Evolutionary conservation across 2,113 vertebrate genomes (phyloP), one percentile per base, ranked within the genome.

Genomic region (Mus musculus): DNA sequence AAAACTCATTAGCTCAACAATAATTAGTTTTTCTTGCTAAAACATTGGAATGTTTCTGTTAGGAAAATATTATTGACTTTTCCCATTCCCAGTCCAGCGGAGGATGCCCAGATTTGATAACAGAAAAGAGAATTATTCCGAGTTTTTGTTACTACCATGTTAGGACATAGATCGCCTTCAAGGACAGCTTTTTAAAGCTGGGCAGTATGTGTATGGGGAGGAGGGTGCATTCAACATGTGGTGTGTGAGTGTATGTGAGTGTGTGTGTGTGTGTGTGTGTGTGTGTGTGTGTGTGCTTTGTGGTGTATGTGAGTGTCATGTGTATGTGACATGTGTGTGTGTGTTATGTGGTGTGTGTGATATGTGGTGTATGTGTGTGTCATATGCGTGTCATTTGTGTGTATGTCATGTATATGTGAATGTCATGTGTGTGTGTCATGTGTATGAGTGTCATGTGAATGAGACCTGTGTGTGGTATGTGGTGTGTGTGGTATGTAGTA

Each of bases 21-120:
- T 93, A 96, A 96, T 96, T 95, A 84, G 61, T 89, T 97, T 96
- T 93, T 78, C 65, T 85, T 96, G 84, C 71, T 94, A 96, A 96
- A 95, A 95, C 30, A 56, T 84, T 96, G 86, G 95, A 95, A 94
- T 95, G 52, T 95, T 97, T 96, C 94, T 94, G 20, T 95, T 97
- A 91, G 94, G 96, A 97, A 97, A 97, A 95, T 87, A 89, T 78
- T 92, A 92, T 89, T 85, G 24, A 82, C 90, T 65, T 87, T 17
- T 95, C 93, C 82, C 77, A 72, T 89, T 84, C 28, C 95, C 67
- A 36, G 49, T 49, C 76, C 89, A 89, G 56, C 63, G 71, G 52
- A 94, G 77, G 73, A 92, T 75, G 54, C 80, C 54, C 63, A 87
- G 77, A 94, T 72, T 89, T 7, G 56, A 91, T 96, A 96, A 93